Evolutionary conservation across 2,888 invertebrate species (phyloP).

Genomic region (Epiblema foenella): DNA sequence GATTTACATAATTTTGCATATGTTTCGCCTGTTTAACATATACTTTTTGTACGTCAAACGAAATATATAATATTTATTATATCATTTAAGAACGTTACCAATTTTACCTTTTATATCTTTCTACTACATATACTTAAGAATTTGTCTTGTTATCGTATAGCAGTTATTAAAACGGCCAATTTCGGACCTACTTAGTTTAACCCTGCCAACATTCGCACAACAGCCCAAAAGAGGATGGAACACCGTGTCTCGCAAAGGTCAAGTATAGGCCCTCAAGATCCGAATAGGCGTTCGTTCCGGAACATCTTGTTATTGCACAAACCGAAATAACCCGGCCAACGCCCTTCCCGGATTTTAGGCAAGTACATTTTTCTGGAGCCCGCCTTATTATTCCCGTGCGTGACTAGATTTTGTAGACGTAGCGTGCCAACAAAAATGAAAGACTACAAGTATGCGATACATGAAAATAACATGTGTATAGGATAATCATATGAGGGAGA

Average conservation of each 20-base stretch:
- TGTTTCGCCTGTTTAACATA: background rate
- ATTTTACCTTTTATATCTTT: background rate
- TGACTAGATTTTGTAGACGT: constrained; percentile 32
- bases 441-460: constrained; percentile 28
- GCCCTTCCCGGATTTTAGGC: constrained; percentile 36
- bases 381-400: constrained; percentile 36
- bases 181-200: too few species aligned
- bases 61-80: background rate
- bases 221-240: constrained; percentile 3
- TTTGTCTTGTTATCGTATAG: too few species aligned
- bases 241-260: constrained; percentile 7
- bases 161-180: background rate
- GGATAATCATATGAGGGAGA: constrained; percentile 8
- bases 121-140: background rate
- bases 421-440: constrained; percentile 28
- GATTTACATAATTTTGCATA: background rate
- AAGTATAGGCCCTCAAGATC: constrained; percentile 15
- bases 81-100: background rate
- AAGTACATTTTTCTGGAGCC: constrained; percentile 28
- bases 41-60: background rate
- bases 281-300: constrained; percentile 9
- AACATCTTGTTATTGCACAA: constrained; percentile 37
- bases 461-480: constrained; percentile 25
- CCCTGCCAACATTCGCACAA: constrained; percentile 2
- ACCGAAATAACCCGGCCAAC: constrained; percentile 31